Percentiles rank a stretch among this genome's conserved stretches.
These are phyloP conservation scores for Diabrotica undecimpunctata DNA, from an alignment of 1,140 invertebrate species.

Conservation along the genomic window DNA sequence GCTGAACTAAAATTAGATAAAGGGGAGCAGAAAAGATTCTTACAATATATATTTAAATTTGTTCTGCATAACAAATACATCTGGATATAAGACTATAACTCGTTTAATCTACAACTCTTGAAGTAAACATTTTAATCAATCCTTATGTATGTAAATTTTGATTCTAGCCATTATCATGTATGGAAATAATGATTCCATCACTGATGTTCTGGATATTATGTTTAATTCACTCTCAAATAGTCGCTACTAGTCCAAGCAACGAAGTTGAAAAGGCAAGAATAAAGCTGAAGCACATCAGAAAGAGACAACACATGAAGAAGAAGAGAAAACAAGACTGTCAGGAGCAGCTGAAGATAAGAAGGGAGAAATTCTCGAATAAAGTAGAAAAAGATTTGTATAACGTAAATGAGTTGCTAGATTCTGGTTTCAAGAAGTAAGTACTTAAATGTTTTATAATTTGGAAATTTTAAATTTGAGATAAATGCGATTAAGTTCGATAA, in stretches of 20 bases:
- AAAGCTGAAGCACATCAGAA: conserved; percentile 23
- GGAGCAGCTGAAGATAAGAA: neutral
- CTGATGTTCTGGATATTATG: conserved; percentile 77
- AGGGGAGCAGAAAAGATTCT: no score
- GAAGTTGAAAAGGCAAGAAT: conserved; percentile 7
- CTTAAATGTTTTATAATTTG: no score
- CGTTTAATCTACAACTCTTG: no score
- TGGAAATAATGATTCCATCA: conserved; percentile 73
- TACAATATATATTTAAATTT: no score
- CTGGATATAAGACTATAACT: no score
- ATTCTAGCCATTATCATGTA: conserved; percentile 53
- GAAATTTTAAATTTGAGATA: no score
- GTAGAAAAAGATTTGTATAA: conserved; percentile 1
- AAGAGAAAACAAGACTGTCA: conserved; percentile 4
- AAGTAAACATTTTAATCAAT: no score
- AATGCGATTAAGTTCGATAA: no score
- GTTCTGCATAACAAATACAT: no score
- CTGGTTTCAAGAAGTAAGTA: neutral
- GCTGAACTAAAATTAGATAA: no score
- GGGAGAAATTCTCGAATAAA: neutral
- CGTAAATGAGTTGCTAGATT: neutral
- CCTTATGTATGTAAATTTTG: neutral
- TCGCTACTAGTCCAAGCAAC: conserved; percentile 60
- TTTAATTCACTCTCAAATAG: conserved; percentile 88
- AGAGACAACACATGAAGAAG: conserved; percentile 11